These are phyloP conservation scores for Torymus aiolomorphi DNA, from an alignment of 2,888 invertebrate genomes.

Conservation along the genomic window DNA sequence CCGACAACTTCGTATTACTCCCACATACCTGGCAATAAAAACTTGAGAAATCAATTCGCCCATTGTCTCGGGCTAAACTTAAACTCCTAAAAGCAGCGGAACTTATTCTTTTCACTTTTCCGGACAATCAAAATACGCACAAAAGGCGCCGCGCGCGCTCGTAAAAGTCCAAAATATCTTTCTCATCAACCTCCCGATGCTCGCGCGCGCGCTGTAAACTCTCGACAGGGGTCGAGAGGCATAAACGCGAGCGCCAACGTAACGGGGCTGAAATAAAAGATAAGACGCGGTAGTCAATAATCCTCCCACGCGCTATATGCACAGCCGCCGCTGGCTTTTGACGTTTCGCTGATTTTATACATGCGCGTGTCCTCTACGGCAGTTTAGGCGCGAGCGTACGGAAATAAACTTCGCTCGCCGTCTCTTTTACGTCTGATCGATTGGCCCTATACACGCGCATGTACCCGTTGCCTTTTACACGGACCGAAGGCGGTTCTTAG, in stretches of 20 bases:
- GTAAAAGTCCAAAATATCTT: no score
- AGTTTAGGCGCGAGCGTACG: constrained; percentile 36
- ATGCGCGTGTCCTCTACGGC: constrained; percentile 30
- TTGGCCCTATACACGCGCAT: constrained; percentile 17
- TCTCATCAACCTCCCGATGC: neutral
- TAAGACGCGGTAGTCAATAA: constrained; percentile 38
- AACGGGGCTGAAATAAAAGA: constrained; percentile 45
- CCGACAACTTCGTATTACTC: no score
- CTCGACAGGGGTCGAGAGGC: neutral
- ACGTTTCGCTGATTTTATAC: constrained; percentile 52
- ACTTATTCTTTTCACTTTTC: no score
- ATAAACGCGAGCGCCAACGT: neutral
- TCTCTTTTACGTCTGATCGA: constrained; percentile 48
- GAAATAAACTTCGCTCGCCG: constrained; percentile 36
- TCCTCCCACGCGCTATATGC: neutral
- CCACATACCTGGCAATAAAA: no score
- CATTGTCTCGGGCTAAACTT: no score
- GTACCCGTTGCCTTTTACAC: neutral
- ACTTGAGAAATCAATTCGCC: no score
- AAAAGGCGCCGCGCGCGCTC: no score
- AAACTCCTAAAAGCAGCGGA: no score
- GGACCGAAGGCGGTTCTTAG: neutral
- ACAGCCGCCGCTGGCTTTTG: neutral
- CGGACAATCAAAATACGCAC: no score
- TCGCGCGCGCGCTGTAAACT: neutral